phyloP scores from a whole-genome alignment of 2,113 vertebrate species.

The Peromyscus californicus region DNA sequence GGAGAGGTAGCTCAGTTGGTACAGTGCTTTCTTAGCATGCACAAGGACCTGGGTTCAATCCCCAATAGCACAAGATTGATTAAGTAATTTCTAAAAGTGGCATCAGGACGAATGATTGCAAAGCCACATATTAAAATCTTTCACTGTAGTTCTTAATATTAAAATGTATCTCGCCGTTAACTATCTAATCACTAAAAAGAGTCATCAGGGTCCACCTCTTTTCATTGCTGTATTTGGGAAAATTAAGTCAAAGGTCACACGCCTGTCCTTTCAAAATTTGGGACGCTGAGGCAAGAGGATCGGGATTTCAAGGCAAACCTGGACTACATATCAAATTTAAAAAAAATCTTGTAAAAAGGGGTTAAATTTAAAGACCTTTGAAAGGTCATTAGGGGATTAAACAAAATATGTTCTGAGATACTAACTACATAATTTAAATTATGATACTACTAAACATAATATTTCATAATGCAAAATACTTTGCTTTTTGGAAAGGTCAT shows the following conservation, averaged over 20 bases:
- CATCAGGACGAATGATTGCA: constrained; percentile 71
- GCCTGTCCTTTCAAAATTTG: not conserved
- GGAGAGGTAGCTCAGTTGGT: not conserved
- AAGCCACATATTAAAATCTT: constrained; percentile 73
- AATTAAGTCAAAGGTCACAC: not conserved
- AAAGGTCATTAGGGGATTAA: too few relatives aligned
- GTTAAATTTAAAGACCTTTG: too few relatives aligned
- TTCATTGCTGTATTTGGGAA: constrained; percentile 70
- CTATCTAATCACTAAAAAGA: constrained; percentile 66
- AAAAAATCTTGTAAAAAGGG: not conserved
- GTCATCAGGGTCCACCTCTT: constrained; percentile 45
- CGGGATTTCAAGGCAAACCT: not conserved
- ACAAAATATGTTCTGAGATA: too few relatives aligned
- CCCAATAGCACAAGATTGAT: not conserved
- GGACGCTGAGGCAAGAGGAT: not conserved
- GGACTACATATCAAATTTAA: not conserved
- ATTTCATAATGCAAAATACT: constrained; percentile 15
- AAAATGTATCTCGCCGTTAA: constrained; percentile 72
- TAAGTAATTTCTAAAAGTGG: not conserved
- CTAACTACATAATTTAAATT: too few relatives aligned
- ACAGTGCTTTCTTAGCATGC: not conserved
- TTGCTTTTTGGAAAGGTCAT: not conserved
- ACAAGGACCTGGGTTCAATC: not conserved
- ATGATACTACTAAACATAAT: too few relatives aligned
- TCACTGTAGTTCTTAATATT: constrained; percentile 58